Evolutionary conservation across 2,113 vertebrate species (phyloP).

Genomic region (Dicaeum eximium): DNA sequence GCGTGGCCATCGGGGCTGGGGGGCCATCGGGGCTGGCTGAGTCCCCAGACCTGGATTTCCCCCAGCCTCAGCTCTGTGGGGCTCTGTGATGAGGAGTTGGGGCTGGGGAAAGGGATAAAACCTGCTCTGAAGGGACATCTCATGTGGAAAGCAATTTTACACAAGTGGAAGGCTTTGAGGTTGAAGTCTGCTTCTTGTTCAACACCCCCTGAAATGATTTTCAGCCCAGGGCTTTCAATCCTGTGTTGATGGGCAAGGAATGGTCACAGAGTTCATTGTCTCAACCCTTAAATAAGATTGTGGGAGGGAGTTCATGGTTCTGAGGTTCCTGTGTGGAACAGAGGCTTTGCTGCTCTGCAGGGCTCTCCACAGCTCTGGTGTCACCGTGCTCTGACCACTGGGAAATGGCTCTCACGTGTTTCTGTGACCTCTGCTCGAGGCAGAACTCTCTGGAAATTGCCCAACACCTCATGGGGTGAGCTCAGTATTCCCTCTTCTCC

Average conservation of each 20-base stretch:
- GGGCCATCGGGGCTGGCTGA: background rate
- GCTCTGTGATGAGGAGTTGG: accelerated
- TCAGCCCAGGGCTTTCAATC: accelerated
- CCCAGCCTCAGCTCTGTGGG: accelerated
- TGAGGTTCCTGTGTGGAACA: background rate
- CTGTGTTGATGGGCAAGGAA: background rate
- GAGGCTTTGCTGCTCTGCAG: background rate
- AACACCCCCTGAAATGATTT: accelerated
- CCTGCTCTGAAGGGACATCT: background rate
- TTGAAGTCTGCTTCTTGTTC: background rate
- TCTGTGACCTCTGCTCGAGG: background rate
- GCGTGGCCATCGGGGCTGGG: accelerated
- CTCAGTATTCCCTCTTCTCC: background rate
- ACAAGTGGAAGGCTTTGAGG: background rate
- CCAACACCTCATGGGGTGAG: background rate
- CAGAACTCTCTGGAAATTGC: background rate
- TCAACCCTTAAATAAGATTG: accelerated
- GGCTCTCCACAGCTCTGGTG: background rate
- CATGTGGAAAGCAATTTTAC: accelerated
- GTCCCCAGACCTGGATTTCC: no score
- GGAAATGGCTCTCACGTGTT: accelerated
- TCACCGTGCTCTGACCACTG: background rate
- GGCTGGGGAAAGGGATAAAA: no score
- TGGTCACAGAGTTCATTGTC: accelerated
- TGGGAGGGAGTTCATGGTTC: accelerated